Conservation (phyloP, 2,797 vertebrate genomes). For the Heliangelus exortis region DNA sequence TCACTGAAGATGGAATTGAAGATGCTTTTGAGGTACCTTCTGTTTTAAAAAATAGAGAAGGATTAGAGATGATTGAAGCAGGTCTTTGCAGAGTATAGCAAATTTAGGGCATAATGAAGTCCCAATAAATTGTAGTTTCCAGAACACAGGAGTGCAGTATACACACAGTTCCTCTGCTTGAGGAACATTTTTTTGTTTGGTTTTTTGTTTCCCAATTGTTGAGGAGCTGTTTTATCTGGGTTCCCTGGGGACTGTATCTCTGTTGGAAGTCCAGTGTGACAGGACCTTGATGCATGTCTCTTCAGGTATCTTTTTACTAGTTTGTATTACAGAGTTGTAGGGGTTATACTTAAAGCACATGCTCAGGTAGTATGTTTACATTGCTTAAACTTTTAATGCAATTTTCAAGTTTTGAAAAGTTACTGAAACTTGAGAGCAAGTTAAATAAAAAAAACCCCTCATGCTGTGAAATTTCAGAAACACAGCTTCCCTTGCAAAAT, state of each 20-base stretch:
- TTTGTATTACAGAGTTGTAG: background rate
- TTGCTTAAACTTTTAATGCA: background rate
- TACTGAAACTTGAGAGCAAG: background rate
- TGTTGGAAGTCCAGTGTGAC: background rate
- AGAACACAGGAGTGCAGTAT: background rate
- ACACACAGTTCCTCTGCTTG: background rate
- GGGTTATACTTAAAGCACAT: background rate
- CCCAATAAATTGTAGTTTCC: background rate
- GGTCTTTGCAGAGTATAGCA: background rate
- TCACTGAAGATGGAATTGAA: constrained; percentile 98
- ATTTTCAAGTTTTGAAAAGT: background rate
- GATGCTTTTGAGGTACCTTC: constrained; percentile 94
- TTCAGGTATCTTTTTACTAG: background rate
- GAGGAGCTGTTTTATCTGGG: background rate
- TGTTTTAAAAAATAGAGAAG: background rate
- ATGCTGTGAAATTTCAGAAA: background rate
- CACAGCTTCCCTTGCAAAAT: too few relatives aligned
- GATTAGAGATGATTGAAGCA: background rate
- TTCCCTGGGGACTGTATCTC: background rate
- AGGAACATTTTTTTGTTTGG: background rate
- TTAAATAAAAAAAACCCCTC: background rate
- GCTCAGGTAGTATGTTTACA: background rate
- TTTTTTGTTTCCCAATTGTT: too few relatives aligned
- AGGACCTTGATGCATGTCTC: background rate
- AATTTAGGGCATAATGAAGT: background rate